Evolutionary conservation across 2,888 invertebrate genomes (phyloP), one percentile per base, ranked within the genome.

Genomic region (Euproctis similis): DNA sequence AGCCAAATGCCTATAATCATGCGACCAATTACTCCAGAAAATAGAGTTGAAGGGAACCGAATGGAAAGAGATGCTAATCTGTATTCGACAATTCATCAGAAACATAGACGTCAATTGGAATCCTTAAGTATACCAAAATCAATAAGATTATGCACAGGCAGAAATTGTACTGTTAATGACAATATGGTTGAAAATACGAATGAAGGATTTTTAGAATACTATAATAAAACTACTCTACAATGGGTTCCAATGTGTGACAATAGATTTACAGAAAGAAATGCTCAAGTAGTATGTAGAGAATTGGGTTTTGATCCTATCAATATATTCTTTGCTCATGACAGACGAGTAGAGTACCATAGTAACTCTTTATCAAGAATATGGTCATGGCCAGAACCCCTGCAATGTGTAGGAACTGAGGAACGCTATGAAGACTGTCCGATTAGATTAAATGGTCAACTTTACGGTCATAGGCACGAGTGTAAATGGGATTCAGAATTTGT

Each of bases 211-310:
- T 70, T 98, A 35, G 97, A 98, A 77, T 93, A 96, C 61, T 98
- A 94, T 65, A 99, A 99, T 59, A 88, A 88, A 46, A 98, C 99
- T 1, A 97, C 97, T 0, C 85, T 95, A 9, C 97, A 98, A 60
- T 98, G 97, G 96, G 94, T 97, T 17, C 96, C 98, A 0, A 91
- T 98, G 77, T 99, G 99, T 72, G 99, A 99, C 70, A 88, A 88
- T 23, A 88, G 96, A 34, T 99, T 99, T 67, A 97, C 97, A 0
- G 96, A 98, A 66, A 88, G 97, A 53, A 98, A 98, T 64, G 98
- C 97, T 3, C 93, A 97, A 85, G 98, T 98, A 0, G 96, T 97
- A 0, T 99, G 99, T 60, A 87, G 95, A 11, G 95, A 98, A 66
- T 76, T 99, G 23, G 97, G 97, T 5, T 92, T 92, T 56, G 94